Evolutionary conservation across 2,113 vertebrate genomes (phyloP).

Genomic region (Osmerus eperlanus): DNA sequence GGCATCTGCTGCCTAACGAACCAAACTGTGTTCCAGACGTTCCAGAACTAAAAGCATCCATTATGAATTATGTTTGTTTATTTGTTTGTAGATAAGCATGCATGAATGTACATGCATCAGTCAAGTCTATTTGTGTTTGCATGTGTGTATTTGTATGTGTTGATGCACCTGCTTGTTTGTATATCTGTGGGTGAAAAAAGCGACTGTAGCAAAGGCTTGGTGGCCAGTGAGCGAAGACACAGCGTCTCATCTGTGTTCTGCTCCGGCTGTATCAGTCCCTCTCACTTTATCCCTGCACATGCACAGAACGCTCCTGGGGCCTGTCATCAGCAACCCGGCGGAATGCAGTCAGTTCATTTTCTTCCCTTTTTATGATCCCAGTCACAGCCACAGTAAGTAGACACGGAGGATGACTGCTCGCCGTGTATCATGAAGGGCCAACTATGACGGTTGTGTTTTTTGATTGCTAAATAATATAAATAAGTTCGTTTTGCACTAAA

Average conservation of each 20-base stretch:
- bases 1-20: slow-evolving; percentile 3
- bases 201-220: not conserved
- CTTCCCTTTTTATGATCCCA: not conserved
- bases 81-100: not conserved
- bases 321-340: slow-evolving; percentile 20
- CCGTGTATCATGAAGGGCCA: no score
- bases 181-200: not conserved
- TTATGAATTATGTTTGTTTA: slow-evolving; percentile 6
- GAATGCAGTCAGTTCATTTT: slow-evolving; percentile 6
- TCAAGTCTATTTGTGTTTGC: not conserved
- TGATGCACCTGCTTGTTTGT: not conserved
- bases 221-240: not conserved
- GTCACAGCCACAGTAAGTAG: not conserved
- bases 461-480: no score
- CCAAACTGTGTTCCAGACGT: slow-evolving; percentile 10
- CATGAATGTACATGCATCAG: not conserved
- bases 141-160: not conserved
- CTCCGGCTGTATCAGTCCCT: not conserved
- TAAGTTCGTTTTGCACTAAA: no score
- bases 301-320: slow-evolving; percentile 6
- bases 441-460: no score
- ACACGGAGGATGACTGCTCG: no score
- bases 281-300: slow-evolving; percentile 16
- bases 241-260: not conserved
- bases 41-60: not conserved